Evolutionary conservation across 2,888 invertebrate species (phyloP), one percentile per base, ranked within the genome.

Genomic region (Deilephila porcellus): DNA sequence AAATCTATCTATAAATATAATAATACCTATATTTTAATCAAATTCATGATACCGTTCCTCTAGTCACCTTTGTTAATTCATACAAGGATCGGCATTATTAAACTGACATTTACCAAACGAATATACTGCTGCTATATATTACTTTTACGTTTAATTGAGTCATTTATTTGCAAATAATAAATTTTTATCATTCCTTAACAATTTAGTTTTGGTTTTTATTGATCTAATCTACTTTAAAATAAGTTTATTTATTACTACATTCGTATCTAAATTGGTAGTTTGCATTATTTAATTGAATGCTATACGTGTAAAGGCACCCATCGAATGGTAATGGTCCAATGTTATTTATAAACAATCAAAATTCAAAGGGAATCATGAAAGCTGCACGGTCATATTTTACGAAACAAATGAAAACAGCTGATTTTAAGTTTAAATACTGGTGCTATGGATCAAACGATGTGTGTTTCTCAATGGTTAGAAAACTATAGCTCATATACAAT

Each of bases 221-320:
- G 78, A 78, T 78, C 74, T 74, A 73, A 17, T 60, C 32, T 19
- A 56, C 19, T 45, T 62, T 53, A 45, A 32, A 45, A 45, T 67
- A 20, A 20, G 45, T 45, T 67, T 14, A 45, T 67, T 37, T 45
- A 37, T 8, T 37, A 37, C 37, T 37, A 37, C 7, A 37, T 37
- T 37, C 6, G 37, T 37, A 37, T 37, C 6, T 37, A 37, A 37
- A 37, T 37, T 37, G 37, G 7, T 37, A 37, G 7, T 37, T 37
- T 7, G 37, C 37, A 37, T 37, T 37, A 6, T 37, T 6, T 20
- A 11, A 60, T 25, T 60, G 5, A 60, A 60, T 60, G 11, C 4
- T 7, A 60, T 60, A 20, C 37, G 37, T 37, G 8, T 8, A 1
- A 37, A 0, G 37, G 37, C 37, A 7, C 37, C 37, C 37, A 7